These are phyloP conservation scores for Sarcophaga bullata DNA, from an alignment of 1,140 invertebrate species.

Conservation along the genomic window DNA sequence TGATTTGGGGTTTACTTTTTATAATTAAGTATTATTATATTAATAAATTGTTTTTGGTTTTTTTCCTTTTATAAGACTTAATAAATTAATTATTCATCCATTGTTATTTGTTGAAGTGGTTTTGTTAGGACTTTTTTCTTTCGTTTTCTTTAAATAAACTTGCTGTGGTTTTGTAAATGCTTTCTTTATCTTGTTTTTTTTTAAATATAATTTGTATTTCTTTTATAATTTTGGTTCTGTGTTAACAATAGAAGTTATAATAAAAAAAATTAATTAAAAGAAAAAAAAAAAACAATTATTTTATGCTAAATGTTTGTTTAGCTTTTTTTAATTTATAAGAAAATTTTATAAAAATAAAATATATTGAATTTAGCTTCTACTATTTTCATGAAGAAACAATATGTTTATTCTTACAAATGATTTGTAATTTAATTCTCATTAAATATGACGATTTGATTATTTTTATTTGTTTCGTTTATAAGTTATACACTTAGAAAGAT, in stretches of 20 bases:
- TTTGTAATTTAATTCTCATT: not conserved
- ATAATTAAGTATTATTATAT: constrained; percentile 36
- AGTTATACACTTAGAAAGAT: too few species aligned
- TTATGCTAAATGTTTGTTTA: too few species aligned
- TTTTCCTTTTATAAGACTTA: constrained; percentile 43
- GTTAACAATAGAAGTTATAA: not conserved
- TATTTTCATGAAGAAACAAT: not conserved
- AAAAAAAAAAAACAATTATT: constrained; percentile 26
- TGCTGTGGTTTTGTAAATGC: constrained; percentile 48
- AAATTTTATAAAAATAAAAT: too few species aligned
- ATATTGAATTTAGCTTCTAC: too few species aligned
- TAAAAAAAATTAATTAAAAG: not conserved
- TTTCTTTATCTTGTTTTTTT: constrained; percentile 32
- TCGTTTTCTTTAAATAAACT: constrained; percentile 39
- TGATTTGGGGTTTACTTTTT: constrained; percentile 29
- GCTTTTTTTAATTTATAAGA: too few species aligned
- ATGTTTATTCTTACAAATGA: not conserved
- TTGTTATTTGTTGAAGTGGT: constrained; percentile 43
- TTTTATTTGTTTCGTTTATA: too few species aligned
- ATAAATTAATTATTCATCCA: constrained; percentile 44
- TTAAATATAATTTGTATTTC: constrained; percentile 25
- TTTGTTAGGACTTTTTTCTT: constrained; percentile 28
- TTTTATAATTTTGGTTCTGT: constrained; percentile 39
- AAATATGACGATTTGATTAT: too few species aligned
- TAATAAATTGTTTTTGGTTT: constrained; percentile 40